Evolutionary conservation across 2,888 invertebrate genomes (phyloP).

Genomic region (Euclidia mi): DNA sequence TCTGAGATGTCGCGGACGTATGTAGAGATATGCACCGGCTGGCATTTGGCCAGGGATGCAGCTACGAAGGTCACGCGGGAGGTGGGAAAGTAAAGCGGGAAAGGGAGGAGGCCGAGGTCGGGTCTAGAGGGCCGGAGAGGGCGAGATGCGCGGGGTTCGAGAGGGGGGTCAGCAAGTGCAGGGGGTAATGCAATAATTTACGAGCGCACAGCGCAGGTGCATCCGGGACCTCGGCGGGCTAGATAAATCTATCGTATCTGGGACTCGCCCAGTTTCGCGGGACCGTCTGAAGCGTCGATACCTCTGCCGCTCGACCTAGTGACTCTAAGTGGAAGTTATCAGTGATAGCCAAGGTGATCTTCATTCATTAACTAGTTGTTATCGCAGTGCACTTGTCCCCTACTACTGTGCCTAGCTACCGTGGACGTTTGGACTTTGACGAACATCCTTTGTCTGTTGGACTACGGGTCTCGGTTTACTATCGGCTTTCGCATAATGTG

Average conservation of each 20-base stretch:
- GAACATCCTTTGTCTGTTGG: constrained; percentile 3
- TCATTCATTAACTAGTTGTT: constrained; percentile 27
- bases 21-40: constrained; percentile 64
- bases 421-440: constrained; percentile 8
- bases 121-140: constrained; percentile 36
- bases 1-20: constrained; percentile 38
- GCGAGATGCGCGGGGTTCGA: constrained; percentile 34
- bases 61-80: constrained; percentile 74
- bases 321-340: constrained; percentile 37
- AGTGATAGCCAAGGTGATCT: constrained; percentile 52
- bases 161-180: constrained; percentile 33
- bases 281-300: constrained; percentile 15
- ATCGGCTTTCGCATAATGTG: background rate
- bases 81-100: constrained; percentile 42
- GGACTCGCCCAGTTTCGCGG: constrained; percentile 41
- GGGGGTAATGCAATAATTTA: constrained; percentile 70
- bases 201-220: constrained; percentile 81
- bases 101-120: constrained; percentile 33
- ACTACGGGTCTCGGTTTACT: background rate
- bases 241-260: constrained; percentile 38
- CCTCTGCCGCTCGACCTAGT: constrained; percentile 22
- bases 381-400: constrained; percentile 4
- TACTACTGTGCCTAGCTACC: background rate
- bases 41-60: constrained; percentile 84
- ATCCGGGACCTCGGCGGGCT: constrained; percentile 61